Conservation (phyloP, 2,797 vertebrate genomes). For the Zalophus californianus region DNA sequence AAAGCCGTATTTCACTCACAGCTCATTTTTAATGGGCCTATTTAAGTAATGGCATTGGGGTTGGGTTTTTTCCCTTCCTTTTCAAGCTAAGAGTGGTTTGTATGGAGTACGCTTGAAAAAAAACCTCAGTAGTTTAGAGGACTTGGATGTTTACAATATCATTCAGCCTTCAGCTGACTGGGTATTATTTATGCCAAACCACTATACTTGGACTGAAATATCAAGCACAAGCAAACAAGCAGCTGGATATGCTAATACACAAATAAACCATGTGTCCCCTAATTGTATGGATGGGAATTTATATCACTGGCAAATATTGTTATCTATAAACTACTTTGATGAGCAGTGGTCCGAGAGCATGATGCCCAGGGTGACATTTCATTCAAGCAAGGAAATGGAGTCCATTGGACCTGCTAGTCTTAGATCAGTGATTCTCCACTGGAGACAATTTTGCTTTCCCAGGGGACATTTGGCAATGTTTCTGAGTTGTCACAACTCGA, state of each 20-base stretch:
- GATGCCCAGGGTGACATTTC: neutral
- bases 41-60: conserved; percentile 80
- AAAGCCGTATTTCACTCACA: conserved; percentile 84
- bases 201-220: conserved; percentile 84
- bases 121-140: conserved; percentile 78
- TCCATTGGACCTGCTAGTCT: neutral
- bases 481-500: neutral
- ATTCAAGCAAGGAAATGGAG: neutral
- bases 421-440: neutral
- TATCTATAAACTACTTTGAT: conserved; percentile 59
- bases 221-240: conserved; percentile 83
- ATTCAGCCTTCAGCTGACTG: conserved; percentile 79
- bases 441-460: neutral
- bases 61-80: conserved; percentile 54
- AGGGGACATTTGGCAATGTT: neutral
- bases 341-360: conserved; percentile 75
- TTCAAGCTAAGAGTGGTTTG: conserved; percentile 78
- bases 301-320: conserved; percentile 47
- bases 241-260: conserved; percentile 87
- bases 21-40: conserved; percentile 85
- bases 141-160: conserved; percentile 82
- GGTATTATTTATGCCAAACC: conserved; percentile 86
- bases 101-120: conserved; percentile 64
- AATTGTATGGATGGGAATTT: conserved; percentile 85
- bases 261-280: conserved; percentile 85